phyloP scores from a whole-genome alignment of 2,797 vertebrate species.

The Myiothlypis coronata region DNA sequence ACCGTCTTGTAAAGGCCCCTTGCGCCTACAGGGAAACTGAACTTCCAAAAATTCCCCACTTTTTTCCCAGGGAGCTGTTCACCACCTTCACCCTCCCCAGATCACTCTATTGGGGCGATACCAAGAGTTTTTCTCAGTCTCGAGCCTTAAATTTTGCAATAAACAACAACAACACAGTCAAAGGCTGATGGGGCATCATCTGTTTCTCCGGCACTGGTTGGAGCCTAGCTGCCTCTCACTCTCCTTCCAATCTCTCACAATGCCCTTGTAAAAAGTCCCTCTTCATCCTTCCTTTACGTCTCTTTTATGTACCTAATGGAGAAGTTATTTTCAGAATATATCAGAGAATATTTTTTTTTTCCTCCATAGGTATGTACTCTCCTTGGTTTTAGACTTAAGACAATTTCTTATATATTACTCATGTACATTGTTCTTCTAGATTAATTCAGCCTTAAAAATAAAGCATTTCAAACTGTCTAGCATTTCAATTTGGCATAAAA shows the following conservation, averaged over 20 bases:
- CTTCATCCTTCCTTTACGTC: not conserved
- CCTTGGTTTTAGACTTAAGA: not conserved
- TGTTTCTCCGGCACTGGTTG: not conserved
- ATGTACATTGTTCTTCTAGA: not conserved
- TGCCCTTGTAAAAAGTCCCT: not conserved
- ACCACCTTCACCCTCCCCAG: fast-evolving
- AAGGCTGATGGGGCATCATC: not conserved
- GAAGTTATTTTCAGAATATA: not conserved
- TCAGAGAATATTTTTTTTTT: not conserved
- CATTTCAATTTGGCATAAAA: not conserved
- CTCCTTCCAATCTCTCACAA: not conserved
- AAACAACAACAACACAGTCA: not conserved
- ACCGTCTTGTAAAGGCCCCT: fast-evolving
- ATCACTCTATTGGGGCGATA: not conserved
- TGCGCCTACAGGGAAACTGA: fast-evolving
- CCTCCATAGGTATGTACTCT: not conserved
- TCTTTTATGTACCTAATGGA: not conserved
- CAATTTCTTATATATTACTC: not conserved
- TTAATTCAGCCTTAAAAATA: not conserved
- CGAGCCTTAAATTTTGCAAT: not conserved
- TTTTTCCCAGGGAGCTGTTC: not conserved
- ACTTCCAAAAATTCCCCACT: fast-evolving
- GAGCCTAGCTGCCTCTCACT: not conserved
- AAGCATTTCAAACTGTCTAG: not conserved
- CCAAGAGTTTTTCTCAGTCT: not conserved